Evolutionary conservation across 2,888 invertebrate genomes (phyloP), one percentile per base, ranked within the genome.

Genomic region (Lordiphosa andalusiaca): DNA sequence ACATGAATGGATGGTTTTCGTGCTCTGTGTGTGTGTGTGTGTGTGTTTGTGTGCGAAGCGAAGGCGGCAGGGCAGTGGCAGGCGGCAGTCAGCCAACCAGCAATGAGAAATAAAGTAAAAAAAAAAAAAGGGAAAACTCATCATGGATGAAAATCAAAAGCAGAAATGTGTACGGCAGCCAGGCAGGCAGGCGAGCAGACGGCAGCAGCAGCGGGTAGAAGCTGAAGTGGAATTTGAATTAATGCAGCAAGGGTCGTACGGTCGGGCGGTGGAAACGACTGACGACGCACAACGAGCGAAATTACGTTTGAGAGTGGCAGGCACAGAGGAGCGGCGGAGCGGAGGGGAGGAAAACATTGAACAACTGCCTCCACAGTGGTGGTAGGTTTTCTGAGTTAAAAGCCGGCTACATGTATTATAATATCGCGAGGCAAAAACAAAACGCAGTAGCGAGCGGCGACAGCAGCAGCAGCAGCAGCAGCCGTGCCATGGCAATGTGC

Each of bases 1-100:
- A 84, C 78, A 80, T 80, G 84, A 84, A 84, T 84, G 84, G 75
- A 80, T 84, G 84, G 78, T 84, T 84, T 77, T 74, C 67, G 57
- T 78, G 64, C 67, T 59, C 41, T 36, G 41, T 38, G 58, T 41
- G 52, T 54, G 41, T 42, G 12, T 53, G 13, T 36, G 41, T 38
- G 58, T 41, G 52, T 54, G 41, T 42, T 16, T 53, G 13, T 40
- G 37, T 49, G 39, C 41, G 33, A 44, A 30, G 44, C 30, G 44
- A 44, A 44, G 44, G 44, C 44, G 44, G 44, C 44, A 44, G 30
- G 44, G 44, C 44, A 44, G 44, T 44, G 44, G 30, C 44, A 44
- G 44, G 39, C 56, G 44, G 39, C 56, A 49, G 59, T 38, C 52
- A 56, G 47, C 37, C 57, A 51, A 57, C 35, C 35, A 54, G 61